phyloP scores from a whole-genome alignment of 2,113 vertebrate genomes.

The Poeciliopsis retropinna region DNA sequence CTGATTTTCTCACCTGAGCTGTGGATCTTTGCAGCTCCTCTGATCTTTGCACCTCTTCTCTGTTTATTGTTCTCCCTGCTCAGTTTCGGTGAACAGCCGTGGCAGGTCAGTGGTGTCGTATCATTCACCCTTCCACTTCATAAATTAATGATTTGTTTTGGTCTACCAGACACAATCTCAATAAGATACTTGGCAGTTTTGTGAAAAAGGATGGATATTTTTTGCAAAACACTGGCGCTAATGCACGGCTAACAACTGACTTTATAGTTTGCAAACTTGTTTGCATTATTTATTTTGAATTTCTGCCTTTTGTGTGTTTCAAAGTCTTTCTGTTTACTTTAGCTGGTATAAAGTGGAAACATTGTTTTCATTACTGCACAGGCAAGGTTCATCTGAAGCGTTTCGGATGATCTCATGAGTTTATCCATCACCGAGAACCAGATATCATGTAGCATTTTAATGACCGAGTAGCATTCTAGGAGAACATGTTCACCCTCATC shows the following conservation, averaged over 20 bases:
- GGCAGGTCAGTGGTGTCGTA: neutral
- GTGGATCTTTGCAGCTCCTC: neutral
- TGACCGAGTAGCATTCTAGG: slow-evolving; percentile 15
- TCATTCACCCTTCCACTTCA: no score
- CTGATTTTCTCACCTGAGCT: neutral
- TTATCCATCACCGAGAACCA: slow-evolving; percentile 14
- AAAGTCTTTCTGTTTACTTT: neutral
- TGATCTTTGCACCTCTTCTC: neutral
- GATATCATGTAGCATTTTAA: slow-evolving; percentile 33
- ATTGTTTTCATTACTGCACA: slow-evolving; percentile 9
- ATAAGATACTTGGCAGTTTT: neutral
- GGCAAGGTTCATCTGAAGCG: neutral
- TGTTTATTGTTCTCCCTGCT: neutral
- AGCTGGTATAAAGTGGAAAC: neutral
- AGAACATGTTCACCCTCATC: slow-evolving; percentile 26
- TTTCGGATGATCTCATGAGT: neutral
- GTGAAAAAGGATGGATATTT: no score
- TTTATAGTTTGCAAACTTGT: neutral
- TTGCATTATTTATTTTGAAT: neutral
- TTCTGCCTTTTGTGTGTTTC: neutral
- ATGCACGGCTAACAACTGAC: neutral
- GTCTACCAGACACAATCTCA: neutral
- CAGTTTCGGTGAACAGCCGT: neutral
- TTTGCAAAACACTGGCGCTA: neutral
- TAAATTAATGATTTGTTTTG: no score